Percentiles rank a stretch among this genome's conserved stretches.
phyloP scores from a whole-genome alignment of 53 echinoderm and acorn worm species.

The Glandiceps talaboti region DNA sequence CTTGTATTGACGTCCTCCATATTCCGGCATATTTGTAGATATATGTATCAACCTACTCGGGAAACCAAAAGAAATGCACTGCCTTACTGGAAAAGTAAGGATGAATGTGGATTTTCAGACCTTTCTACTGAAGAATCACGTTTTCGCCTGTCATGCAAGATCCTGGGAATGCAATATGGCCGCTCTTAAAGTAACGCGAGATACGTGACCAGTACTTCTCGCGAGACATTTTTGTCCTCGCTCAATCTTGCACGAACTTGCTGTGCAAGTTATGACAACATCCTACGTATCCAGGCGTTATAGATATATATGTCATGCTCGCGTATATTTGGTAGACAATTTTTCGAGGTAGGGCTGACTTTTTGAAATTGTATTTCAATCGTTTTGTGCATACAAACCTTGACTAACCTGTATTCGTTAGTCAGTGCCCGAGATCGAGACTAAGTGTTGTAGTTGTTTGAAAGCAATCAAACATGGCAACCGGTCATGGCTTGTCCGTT shows the following conservation, averaged over 20 bases:
- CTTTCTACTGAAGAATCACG: no score
- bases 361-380: no score
- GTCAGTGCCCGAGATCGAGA: not conserved
- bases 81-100: no score
- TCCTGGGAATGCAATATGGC: no score
- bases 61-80: no score
- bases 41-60: no score
- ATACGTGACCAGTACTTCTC: no score
- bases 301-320: not conserved
- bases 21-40: slow-evolving; percentile 18
- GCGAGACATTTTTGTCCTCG: no score
- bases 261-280: not conserved
- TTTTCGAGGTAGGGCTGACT: no score
- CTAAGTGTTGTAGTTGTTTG: not conserved
- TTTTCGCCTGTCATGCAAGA: no score
- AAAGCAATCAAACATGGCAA: slow-evolving; percentile 58
- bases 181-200: no score
- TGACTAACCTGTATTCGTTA: not conserved
- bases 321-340: not conserved
- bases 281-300: not conserved
- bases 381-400: no score
- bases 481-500: slow-evolving; percentile 66
- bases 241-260: not conserved
- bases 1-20: slow-evolving; percentile 15
- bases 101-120: not conserved